A percentile compares a stretch with the other conserved stretches of the same genome.
phyloP scores from a whole-genome alignment of 2,113 vertebrate species.

The Thunnus maccoyii region DNA sequence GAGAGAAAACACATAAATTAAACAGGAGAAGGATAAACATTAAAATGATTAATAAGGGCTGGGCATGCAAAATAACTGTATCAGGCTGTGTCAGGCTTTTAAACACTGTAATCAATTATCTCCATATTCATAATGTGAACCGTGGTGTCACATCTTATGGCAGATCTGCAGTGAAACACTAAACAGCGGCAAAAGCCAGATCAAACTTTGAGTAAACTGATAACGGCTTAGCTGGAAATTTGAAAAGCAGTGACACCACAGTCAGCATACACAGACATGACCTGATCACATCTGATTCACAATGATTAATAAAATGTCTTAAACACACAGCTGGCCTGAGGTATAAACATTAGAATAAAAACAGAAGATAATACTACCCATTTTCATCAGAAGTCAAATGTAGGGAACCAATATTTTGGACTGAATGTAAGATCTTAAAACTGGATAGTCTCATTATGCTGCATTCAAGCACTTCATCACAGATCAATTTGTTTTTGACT shows the following conservation, averaged over 20 bases:
- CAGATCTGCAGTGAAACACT: neutral
- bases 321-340: neutral
- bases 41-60: neutral
- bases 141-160: neutral
- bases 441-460: neutral
- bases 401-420: too few species aligned
- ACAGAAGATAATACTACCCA: too few species aligned
- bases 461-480: too few species aligned
- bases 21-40: neutral
- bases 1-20: slow-evolving; percentile 60
- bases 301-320: neutral
- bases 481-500: too few species aligned
- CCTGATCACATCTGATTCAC: neutral
- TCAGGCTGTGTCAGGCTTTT: neutral
- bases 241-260: neutral
- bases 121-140: neutral
- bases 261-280: neutral
- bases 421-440: neutral
- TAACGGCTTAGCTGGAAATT: neutral
- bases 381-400: too few species aligned
- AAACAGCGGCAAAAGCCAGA: neutral
- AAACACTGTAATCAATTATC: neutral
- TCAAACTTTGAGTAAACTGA: neutral
- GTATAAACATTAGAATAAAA: neutral
- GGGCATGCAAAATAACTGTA: neutral